phyloP scores from a whole-genome alignment of 2,113 vertebrate genomes.

The Chloroceryle aenea region DNA sequence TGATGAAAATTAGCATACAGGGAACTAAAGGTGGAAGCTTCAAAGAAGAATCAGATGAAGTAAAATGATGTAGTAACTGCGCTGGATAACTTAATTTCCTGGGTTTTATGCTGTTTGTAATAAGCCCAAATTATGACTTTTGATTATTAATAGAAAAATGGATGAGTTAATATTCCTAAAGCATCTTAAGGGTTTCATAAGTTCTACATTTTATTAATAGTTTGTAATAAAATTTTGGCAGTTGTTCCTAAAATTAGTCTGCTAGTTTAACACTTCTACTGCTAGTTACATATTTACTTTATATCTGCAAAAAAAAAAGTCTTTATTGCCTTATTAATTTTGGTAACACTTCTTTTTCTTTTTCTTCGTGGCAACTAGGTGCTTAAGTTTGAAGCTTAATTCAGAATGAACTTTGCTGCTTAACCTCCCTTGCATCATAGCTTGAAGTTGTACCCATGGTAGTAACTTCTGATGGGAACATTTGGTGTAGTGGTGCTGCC shows the following conservation, averaged over 20 bases:
- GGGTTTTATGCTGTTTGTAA: background rate
- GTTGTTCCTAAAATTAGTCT: background rate
- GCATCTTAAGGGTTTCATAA: background rate
- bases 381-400: background rate
- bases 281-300: background rate
- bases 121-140: background rate
- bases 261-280: background rate
- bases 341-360: background rate
- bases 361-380: background rate
- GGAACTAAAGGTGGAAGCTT: background rate
- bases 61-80: background rate
- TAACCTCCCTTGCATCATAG: background rate
- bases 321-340: background rate
- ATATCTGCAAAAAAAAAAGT: background rate
- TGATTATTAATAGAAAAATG: background rate
- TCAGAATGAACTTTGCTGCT: background rate
- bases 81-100: background rate
- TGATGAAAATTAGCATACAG: background rate
- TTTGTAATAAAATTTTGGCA: background rate
- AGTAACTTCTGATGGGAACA: background rate
- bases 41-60: background rate
- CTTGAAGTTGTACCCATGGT: background rate
- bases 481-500: background rate
- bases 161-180: background rate
- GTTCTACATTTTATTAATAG: background rate